A percentile compares a stretch with the other conserved stretches of the same genome.
These are phyloP conservation scores for Brachionus paranguensis DNA, from an alignment of 1,140 invertebrate genomes.

Conservation along the genomic window DNA sequence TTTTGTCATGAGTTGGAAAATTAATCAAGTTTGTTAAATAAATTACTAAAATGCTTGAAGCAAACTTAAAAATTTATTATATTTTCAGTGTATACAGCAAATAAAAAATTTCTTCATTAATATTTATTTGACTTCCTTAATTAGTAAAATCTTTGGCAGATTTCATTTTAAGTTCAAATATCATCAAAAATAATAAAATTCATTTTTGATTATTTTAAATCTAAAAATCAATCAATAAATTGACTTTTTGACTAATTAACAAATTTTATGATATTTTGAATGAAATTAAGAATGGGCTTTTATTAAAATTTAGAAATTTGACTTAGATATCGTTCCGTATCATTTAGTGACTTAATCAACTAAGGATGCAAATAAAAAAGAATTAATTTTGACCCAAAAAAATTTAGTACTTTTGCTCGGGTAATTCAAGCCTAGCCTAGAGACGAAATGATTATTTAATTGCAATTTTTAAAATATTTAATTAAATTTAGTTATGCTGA, in stretches of 20 bases:
- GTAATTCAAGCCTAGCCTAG: neutral
- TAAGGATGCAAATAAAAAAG: neutral
- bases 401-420: neutral
- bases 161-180: neutral
- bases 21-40: neutral
- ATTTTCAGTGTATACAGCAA: neutral
- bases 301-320: neutral
- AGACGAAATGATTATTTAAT: neutral
- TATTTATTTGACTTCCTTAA: neutral
- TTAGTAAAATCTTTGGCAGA: neutral
- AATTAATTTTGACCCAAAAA: neutral
- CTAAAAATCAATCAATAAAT: neutral
- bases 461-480: neutral
- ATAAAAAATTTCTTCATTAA: neutral
- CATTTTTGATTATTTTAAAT: neutral
- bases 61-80: neutral
- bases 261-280: too few species aligned
- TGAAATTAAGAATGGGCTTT: neutral
- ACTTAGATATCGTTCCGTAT: neutral
- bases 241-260: too few species aligned
- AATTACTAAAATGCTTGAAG: neutral
- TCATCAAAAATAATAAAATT: neutral
- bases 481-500: neutral
- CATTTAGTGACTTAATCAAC: neutral
- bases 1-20: neutral